phyloP scores from a whole-genome alignment of 2,888 invertebrate genomes.

The Tetrapedia diversipes region DNA sequence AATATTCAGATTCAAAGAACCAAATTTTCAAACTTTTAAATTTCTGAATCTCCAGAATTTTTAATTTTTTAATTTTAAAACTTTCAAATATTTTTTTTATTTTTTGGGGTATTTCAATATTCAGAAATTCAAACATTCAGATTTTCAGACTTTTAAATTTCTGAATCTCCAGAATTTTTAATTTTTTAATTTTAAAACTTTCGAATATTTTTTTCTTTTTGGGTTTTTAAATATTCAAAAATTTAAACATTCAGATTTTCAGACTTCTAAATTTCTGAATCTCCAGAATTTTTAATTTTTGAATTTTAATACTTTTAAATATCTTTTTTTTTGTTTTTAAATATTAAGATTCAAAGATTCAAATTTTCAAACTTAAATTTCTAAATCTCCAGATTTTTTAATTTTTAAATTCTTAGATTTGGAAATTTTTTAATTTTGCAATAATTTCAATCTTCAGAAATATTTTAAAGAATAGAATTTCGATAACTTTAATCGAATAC shows the following conservation, averaged over 20 bases:
- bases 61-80: background rate
- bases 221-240: background rate
- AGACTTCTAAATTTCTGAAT: background rate
- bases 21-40: background rate
- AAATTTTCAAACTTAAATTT: background rate
- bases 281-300: background rate
- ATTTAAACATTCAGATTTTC: background rate
- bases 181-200: background rate
- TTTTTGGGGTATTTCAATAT: background rate
- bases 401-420: background rate
- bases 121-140: background rate
- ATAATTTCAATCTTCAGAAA: no score
- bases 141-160: background rate
- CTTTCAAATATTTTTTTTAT: background rate
- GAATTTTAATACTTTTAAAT: no score
- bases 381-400: background rate
- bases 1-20: background rate
- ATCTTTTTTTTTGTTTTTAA: background rate
- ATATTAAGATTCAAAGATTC: background rate
- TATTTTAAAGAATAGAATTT: background rate
- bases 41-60: background rate
- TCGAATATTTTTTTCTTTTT: accelerated
- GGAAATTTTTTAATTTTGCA: background rate
- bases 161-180: background rate
- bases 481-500: constrained; percentile 68